These are phyloP conservation scores for Cordilura impudica DNA, from an alignment of 2,888 invertebrate species.

Conservation along the genomic window DNA sequence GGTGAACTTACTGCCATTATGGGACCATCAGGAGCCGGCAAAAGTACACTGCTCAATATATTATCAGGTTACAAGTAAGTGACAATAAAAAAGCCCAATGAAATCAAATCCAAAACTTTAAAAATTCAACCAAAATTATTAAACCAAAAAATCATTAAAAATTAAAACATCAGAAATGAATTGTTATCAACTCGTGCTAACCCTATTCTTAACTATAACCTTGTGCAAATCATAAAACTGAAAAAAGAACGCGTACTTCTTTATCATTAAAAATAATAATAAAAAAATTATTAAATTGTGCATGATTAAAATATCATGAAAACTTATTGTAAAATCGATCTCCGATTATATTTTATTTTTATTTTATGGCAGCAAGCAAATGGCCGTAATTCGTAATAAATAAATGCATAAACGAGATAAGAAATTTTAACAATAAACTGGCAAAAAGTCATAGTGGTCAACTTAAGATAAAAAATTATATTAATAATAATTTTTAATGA, in stretches of 20 bases:
- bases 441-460: neutral
- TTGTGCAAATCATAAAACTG: slow-evolving; percentile 32
- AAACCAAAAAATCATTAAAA: neutral
- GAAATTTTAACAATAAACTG: neutral
- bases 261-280: slow-evolving; percentile 6
- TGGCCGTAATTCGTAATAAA: slow-evolving; percentile 2
- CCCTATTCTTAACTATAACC: slow-evolving; percentile 37
- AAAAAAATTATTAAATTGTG: too few species aligned
- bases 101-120: too few species aligned
- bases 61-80: slow-evolving; percentile 96
- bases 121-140: too few species aligned
- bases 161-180: neutral
- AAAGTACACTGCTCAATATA: slow-evolving; percentile 95
- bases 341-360: neutral
- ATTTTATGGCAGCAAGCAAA: neutral
- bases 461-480: neutral
- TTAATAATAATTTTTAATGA: too few species aligned
- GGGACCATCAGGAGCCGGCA: slow-evolving; percentile 97
- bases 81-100: neutral
- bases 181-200: slow-evolving; percentile 45
- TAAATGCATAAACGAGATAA: neutral
- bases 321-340: neutral
- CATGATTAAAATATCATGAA: neutral
- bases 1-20: slow-evolving; percentile 97
- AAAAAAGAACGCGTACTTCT: slow-evolving; percentile 5